Evolutionary conservation across 1,140 invertebrate genomes (phyloP), one percentile per base, ranked within the genome.

Genomic region (Drosophila subpulchrella): DNA sequence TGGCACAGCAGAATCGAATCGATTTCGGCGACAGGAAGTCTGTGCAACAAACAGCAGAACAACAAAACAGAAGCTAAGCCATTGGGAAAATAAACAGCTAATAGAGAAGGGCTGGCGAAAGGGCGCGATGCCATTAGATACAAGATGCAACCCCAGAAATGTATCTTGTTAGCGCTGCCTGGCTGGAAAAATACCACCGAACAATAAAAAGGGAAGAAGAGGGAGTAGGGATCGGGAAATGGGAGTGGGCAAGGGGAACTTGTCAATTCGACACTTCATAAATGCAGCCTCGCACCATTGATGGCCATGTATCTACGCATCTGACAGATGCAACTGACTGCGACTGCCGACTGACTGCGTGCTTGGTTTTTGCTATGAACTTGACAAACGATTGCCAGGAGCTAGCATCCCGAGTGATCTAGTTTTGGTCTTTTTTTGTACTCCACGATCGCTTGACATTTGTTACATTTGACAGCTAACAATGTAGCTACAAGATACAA

Each of bases 381-480:
- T 89, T 90, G 84, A 88, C 80, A 89, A 89, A 90, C 81, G 82
- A 90, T 86, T 88, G 83, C 51, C 46, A 44, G 24, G 30, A 46
- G 42, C 36, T 6, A 68, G 61, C 54, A 17, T 39, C 70, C 80
- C 32, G 44, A 71, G 53, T 81, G 84, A 67, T 86, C 83, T 81
- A 86, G 63, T 89, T 89, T 83, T 71, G 72, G 72, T 72, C 42
- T 65, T 47, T 46, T 56, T 65, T 57, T 80, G 50, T 67, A 62
- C 47, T 54, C 44, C 44, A 32, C 67, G 63, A 71, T 81, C 76
- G 70, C 66, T 74, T 89, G 84, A 89, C 84, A 89, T 89, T 89
- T 89, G 84, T 89, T 89, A 89, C 85, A 89, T 89, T 89, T 89
- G 84, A 89, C 84, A 89, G 80, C 80, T 81, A 88, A 88, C 84